Conservation (phyloP, 2,888 invertebrate genomes). For the Phoronis australis region DNA sequence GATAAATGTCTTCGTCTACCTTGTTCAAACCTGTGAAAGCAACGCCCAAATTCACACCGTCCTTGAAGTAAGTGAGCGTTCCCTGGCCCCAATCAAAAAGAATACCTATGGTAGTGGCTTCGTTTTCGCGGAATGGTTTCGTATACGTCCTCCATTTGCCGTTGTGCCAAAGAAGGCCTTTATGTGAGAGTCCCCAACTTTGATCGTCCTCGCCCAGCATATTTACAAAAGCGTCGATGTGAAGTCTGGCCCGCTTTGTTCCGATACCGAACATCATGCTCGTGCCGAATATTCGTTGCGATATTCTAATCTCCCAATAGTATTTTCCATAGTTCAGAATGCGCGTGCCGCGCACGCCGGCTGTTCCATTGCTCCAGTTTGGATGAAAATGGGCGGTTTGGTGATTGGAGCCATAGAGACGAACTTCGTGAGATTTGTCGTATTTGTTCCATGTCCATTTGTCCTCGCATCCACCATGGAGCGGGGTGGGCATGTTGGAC, state of each 20-base stretch:
- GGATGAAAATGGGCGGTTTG: conserved; percentile 68
- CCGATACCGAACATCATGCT: conserved; percentile 73
- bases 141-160: conserved; percentile 63
- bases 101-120: conserved; percentile 64
- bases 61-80: conserved; percentile 67
- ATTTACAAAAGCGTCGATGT: conserved; percentile 66
- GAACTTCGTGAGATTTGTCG: conserved; percentile 58
- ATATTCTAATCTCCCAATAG: conserved; percentile 64
- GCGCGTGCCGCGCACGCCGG: conserved; percentile 65
- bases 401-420: conserved; percentile 54
- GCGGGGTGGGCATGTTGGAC: conserved; percentile 15
- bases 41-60: conserved; percentile 65
- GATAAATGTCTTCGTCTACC: conserved; percentile 62
- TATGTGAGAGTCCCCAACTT: conserved; percentile 71
- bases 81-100: conserved; percentile 64
- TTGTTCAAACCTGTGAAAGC: conserved; percentile 64
- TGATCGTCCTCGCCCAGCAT: conserved; percentile 66
- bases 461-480: conserved; percentile 59
- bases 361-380: conserved; percentile 71
- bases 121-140: conserved; percentile 66
- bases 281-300: conserved; percentile 67
- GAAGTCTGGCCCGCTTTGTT: conserved; percentile 59
- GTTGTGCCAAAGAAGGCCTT: conserved; percentile 66
- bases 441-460: conserved; percentile 66
- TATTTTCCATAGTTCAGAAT: conserved; percentile 60